Conservation (phyloP, 2,888 invertebrate genomes). For the Minunthozetes semirufus region DNA sequence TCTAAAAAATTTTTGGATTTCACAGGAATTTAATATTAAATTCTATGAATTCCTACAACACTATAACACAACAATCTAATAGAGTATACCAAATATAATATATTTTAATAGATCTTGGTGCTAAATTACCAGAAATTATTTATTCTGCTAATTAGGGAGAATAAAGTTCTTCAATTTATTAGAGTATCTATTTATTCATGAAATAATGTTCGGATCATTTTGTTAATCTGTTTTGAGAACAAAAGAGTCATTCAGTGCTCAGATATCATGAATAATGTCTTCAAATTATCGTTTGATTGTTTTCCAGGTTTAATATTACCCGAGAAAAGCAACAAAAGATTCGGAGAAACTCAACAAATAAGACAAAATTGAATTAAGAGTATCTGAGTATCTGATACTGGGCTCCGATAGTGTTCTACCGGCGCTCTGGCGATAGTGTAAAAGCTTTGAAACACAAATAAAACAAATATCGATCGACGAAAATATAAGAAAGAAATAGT, state of each 20-base stretch:
- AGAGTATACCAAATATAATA: too few relatives aligned
- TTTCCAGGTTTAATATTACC: neutral
- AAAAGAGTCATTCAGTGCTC: neutral
- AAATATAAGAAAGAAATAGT: conserved; percentile 2
- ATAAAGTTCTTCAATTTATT: too few relatives aligned
- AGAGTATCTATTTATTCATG: too few relatives aligned
- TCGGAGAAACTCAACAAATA: neutral
- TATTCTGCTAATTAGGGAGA: too few relatives aligned
- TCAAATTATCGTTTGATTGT: conserved; percentile 1
- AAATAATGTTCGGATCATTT: neutral
- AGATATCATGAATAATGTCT: neutral
- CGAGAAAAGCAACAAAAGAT: neutral
- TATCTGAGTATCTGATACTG: neutral
- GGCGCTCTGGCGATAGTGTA: conserved; percentile 9
- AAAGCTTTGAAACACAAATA: conserved; percentile 11
- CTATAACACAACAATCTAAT: too few relatives aligned
- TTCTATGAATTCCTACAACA: too few relatives aligned
- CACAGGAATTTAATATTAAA: too few relatives aligned
- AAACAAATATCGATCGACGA: conserved; percentile 7
- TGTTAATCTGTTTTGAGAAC: neutral
- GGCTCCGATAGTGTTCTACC: neutral
- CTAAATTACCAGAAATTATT: too few relatives aligned
- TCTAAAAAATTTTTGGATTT: too few relatives aligned
- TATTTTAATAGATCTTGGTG: too few relatives aligned
- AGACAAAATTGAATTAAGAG: neutral